phyloP scores from a whole-genome alignment of 1,140 invertebrate genomes.

The Solenopsis fugax region DNA sequence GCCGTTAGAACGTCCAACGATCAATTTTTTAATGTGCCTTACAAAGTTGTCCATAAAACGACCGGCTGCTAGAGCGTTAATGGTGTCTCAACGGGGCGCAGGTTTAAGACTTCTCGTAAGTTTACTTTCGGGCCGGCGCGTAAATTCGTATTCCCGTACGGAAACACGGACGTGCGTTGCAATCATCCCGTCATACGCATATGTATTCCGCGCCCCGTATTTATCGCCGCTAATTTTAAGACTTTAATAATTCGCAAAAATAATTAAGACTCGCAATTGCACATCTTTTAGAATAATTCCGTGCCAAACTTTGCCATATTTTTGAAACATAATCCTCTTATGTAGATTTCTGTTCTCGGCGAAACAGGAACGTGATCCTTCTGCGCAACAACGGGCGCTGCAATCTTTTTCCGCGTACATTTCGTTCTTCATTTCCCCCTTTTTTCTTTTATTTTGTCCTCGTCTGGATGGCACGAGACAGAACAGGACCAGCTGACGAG shows the following conservation, averaged over 20 bases:
- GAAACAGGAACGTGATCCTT: conserved; percentile 12
- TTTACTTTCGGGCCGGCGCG: conserved; percentile 50
- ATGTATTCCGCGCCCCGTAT: not conserved
- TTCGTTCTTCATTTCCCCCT: not conserved
- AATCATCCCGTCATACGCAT: not conserved
- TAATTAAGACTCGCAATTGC: not conserved
- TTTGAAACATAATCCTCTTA: conserved; percentile 16
- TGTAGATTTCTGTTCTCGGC: not conserved
- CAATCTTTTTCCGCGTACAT: conserved; percentile 13
- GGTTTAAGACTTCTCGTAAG: conserved; percentile 61
- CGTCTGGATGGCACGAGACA: conserved; percentile 72
- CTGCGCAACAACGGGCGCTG: not conserved
- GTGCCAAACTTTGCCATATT: not conserved
- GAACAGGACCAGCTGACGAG: conserved; percentile 68
- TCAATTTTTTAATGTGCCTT: conserved; percentile 70
- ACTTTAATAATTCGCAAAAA: not conserved
- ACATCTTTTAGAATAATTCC: not conserved
- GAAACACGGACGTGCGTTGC: conserved; percentile 30
- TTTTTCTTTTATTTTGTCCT: conserved; percentile 51
- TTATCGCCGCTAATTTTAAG: not conserved
- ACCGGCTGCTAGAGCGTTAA: conserved; percentile 67
- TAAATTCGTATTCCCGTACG: conserved; percentile 41
- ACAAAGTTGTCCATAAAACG: conserved; percentile 74
- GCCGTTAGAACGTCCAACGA: conserved; percentile 65
- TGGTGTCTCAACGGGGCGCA: conserved; percentile 60